Evolutionary conservation across 2,797 vertebrate species (phyloP).

Genomic region (Tarsius wallacei): DNA sequence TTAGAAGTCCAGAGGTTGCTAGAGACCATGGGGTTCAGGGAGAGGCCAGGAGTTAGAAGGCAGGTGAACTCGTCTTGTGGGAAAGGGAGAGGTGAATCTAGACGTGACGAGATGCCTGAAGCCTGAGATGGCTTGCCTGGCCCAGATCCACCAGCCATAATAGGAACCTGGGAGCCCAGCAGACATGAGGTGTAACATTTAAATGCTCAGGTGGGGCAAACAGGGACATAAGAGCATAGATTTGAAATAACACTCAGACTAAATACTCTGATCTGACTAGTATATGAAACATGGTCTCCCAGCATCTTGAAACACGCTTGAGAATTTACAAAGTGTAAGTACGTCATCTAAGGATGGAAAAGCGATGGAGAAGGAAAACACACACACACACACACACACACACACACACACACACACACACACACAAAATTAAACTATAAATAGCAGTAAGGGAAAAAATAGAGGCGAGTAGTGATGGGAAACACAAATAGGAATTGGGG

Average conservation of each 20-base stretch:
- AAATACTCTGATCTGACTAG: constrained; percentile 47
- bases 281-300: background rate
- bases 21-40: background rate
- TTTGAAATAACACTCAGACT: constrained; percentile 50
- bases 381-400: constrained; percentile 47
- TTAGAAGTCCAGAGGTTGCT: background rate
- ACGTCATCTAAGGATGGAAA: constrained; percentile 32
- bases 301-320: constrained; percentile 26
- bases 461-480: background rate
- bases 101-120: constrained; percentile 77
- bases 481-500: background rate
- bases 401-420: background rate
- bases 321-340: background rate
- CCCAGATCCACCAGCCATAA: constrained; percentile 70
- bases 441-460: constrained; percentile 30
- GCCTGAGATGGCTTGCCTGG: constrained; percentile 42
- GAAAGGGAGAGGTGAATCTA: constrained; percentile 67
- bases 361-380: constrained; percentile 1
- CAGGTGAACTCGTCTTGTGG: constrained; percentile 60
- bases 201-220: constrained; percentile 65
- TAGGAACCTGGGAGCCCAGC: constrained; percentile 33
- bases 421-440: constrained; percentile 51
- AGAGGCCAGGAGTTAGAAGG: background rate
- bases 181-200: constrained; percentile 79
- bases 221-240: background rate